Conservation (phyloP, 2,797 vertebrate genomes). For the Lepidocolaptes lacrymiger region DNA sequence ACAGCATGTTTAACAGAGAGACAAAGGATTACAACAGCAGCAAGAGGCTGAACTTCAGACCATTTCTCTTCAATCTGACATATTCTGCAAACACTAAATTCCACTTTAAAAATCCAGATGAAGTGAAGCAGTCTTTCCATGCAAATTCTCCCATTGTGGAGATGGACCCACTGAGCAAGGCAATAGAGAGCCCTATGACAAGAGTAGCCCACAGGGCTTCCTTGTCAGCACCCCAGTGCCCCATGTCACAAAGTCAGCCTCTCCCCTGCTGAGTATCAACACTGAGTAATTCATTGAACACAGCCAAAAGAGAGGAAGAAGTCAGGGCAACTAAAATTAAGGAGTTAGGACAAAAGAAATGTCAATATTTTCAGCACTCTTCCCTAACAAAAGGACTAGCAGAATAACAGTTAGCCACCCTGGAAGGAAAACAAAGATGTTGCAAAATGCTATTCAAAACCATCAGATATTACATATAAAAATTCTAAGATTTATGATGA, state of each 20-base stretch:
- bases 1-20: neutral
- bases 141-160: fast-evolving
- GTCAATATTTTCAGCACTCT: neutral
- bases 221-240: neutral
- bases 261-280: neutral
- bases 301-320: neutral
- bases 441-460: neutral
- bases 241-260: neutral
- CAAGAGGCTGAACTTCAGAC: neutral
- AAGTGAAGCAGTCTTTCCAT: neutral
- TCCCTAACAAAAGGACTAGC: neutral
- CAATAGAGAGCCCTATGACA: neutral
- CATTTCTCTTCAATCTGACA: neutral
- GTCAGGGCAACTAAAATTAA: neutral
- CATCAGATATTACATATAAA: neutral
- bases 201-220: neutral
- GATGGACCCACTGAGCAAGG: neutral
- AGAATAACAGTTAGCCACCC: neutral
- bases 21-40: neutral
- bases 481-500: neutral
- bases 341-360: neutral
- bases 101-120: neutral
- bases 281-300: neutral
- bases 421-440: neutral
- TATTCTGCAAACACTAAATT: neutral